Conservation (phyloP, 2,888 invertebrate genomes). For the Pachliopta kotzebuea region DNA sequence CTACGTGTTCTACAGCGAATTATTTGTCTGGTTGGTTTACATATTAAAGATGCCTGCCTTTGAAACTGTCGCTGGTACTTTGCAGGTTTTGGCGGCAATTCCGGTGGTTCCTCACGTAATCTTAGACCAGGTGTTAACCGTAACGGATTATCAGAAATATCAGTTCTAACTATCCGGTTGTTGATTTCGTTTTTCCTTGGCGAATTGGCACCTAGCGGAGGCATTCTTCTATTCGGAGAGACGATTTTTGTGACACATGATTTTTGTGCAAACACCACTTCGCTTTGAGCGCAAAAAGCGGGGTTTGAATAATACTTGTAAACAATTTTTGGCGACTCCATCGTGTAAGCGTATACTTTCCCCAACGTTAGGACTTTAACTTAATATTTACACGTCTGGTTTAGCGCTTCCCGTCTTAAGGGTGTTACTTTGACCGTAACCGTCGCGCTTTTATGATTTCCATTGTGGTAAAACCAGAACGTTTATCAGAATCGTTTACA, state of each 20-base stretch:
- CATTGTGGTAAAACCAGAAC: slow-evolving; percentile 25
- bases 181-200: slow-evolving; percentile 62
- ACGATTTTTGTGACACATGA: slow-evolving; percentile 57
- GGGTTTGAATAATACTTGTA: slow-evolving; percentile 88
- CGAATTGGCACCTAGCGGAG: slow-evolving; percentile 70
- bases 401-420: slow-evolving; percentile 46
- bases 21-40: slow-evolving; percentile 69
- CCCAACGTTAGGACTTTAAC: slow-evolving; percentile 35
- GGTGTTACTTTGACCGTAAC: slow-evolving; percentile 53
- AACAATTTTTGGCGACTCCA: slow-evolving; percentile 77
- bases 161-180: slow-evolving; percentile 70
- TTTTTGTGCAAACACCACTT: slow-evolving; percentile 76
- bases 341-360: slow-evolving; percentile 55
- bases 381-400: slow-evolving; percentile 27
- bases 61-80: slow-evolving; percentile 66
- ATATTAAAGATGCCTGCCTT: slow-evolving; percentile 69
- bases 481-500: neutral
- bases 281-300: slow-evolving; percentile 89
- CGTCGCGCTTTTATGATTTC: slow-evolving; percentile 41
- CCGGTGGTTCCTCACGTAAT: slow-evolving; percentile 63
- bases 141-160: slow-evolving; percentile 72
- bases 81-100: slow-evolving; percentile 67
- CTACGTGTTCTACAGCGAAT: slow-evolving; percentile 60
- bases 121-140: slow-evolving; percentile 60
- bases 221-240: slow-evolving; percentile 58